Base-by-base conservation (phyloP, 1,140 invertebrate genomes). In the Phocides pigmalion region DNA sequence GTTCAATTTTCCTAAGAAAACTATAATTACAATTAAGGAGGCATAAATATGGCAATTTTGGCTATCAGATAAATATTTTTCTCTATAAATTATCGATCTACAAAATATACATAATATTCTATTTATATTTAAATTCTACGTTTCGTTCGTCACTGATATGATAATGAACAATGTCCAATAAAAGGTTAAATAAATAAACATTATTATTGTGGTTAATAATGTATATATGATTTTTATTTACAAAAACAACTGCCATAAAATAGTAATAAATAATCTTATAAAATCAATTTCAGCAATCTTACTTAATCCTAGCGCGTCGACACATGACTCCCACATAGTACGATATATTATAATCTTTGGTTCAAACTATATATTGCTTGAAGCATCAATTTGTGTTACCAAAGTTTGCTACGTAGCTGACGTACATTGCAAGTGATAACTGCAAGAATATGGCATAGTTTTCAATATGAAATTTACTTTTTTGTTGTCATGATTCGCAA, bases 311-410 rank as follows among this genome's bases (percentile, higher is more conserved):
- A 56, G 35, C 37, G 35, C 25, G 37, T 42, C 51, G 37, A 41
- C 14, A 41, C 25, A 54, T 42, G 51, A 51, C 22, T 16, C 37
- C 50, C 49, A 51, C 49, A 39, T 53, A n/a, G n/a, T n/a, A n/a
- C 64, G 64, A 58, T 17, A 46, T 51, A n/a, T n/a, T n/a, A 62
- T 28, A 66, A 61, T 84, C 81, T 84, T 81, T 84, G 81, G 81
- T 80, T 53, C 53, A 62, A 25, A 64, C 65, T 66, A 72, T 35
- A 66, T 65, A 76, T 72, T 70, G 68, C 70, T 75, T 67, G 14
- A 66, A 74, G 64, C 66, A 66, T 51, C 46, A 46, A 49, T 25
- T 51, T 64, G 62, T 63, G 53, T 66, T 56, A 78, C 76, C 76
- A 79, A 74, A 81, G 73, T 74, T 59, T 62, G 59, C 51, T 67